Percentiles rank a stretch among this genome's conserved stretches.
Conservation (phyloP, 2,888 invertebrate species). For the Ophion costatus region DNA sequence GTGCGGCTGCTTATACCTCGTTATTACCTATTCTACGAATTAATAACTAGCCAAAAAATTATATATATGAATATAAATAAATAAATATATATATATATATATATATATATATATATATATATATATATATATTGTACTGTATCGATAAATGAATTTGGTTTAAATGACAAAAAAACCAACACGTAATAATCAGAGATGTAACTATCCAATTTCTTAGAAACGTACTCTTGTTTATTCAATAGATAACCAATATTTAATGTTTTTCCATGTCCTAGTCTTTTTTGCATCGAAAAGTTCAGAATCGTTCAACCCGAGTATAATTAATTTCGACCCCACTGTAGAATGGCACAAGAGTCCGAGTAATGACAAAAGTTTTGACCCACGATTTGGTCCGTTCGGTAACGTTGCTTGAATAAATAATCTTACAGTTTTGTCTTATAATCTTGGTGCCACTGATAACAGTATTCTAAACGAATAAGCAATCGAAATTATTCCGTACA, state of each 20-base stretch:
- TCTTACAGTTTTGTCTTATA: background rate
- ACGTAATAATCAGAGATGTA: constrained; percentile 25
- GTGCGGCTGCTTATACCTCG: constrained; percentile 75
- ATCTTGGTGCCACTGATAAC: background rate
- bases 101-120: constrained; percentile 54
- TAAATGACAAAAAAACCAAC: constrained; percentile 41
- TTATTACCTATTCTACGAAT: constrained; percentile 77
- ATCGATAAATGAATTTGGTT: constrained; percentile 57
- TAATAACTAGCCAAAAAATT: constrained; percentile 77
- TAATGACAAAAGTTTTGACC: background rate
- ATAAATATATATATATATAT: constrained; percentile 68
- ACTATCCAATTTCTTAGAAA: constrained; percentile 5
- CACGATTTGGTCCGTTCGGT: constrained; percentile 1
- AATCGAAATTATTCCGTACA: background rate
- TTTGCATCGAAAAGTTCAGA: background rate
- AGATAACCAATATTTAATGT: background rate
- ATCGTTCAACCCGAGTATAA: background rate
- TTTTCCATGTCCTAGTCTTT: background rate
- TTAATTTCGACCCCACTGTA: background rate
- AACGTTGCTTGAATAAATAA: background rate
- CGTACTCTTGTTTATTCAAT: background rate
- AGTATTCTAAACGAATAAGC: background rate
- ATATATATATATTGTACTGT: constrained; percentile 55
- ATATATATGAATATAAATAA: constrained; percentile 62
- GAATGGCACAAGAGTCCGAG: too few relatives aligned